Base-by-base conservation (phyloP, 2,797 vertebrate species). In the Cynopterus sphinx region DNA sequence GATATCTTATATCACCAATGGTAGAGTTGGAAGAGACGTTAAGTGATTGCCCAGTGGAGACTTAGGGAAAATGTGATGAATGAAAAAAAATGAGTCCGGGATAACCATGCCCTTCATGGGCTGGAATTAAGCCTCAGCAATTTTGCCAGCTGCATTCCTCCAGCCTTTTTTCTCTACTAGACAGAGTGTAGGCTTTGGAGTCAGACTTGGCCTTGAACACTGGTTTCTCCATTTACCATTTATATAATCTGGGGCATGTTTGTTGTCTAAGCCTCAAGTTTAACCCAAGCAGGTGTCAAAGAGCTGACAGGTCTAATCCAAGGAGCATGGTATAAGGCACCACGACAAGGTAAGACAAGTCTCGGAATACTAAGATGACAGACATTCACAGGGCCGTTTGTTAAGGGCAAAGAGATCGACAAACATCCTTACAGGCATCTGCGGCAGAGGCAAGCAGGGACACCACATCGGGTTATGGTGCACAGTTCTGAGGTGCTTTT, bases 271-370 rank as follows among this genome's bases (percentile, higher is more conserved):
- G 24, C 22, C 28, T 61, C 53, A 88, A 71, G 55, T 91, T 87
- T 91, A 96, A 87, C 55, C 49, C 13, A 93, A 74, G 43, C 16
- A 81, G 19, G 43, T 93, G 22, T 82, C 53, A 86, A 93, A 75
- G 73, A 75, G 33, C 26, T 94, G 86, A 84, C 12, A 63, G 15
- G 16, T 81, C 8, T 90, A 92, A 90, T 82, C 41, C 55, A 85
- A 88, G 55, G 41, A 71, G n/a, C n/a, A 61, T 70, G 33, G 55
- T 33, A 85, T 79, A 84, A 71, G 53, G 26, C 31, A 92, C 22
- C 31, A 53, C 71, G 68, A 46, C 53, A 71, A 81, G 33, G 24
- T 49, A 68, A 88, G n/a, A 28, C 39, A 68, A 87, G 39, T n/a
- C 65, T 74, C 46, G 41, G 74, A 88, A 75, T 65, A 31, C 61